Evolutionary conservation across 2,888 invertebrate genomes (phyloP).

Genomic region (Eudasyphora cyanicolor): DNA sequence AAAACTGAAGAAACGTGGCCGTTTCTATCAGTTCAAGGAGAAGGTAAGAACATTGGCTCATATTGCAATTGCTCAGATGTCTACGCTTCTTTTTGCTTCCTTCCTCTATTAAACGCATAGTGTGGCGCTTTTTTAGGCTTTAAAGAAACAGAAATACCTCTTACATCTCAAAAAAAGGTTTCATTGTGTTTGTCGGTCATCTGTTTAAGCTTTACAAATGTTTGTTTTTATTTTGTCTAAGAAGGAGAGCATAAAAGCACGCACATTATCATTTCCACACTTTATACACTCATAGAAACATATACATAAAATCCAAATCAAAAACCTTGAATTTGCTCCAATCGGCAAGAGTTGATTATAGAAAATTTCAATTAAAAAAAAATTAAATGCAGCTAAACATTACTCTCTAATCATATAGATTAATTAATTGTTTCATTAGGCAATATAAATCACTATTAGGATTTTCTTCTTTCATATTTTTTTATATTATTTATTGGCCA

Average conservation of each 20-base stretch:
- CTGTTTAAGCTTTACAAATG: slow-evolving; percentile 14
- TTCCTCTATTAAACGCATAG: slow-evolving; percentile 33
- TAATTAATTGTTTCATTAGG: too few species aligned
- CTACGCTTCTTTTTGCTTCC: slow-evolving; percentile 16
- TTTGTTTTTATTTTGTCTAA: slow-evolving; percentile 28
- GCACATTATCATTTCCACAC: slow-evolving; percentile 33
- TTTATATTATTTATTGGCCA: too few species aligned
- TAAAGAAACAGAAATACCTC: neutral
- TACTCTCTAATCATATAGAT: too few species aligned
- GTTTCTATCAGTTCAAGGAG: slow-evolving; percentile 90
- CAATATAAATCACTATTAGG: too few species aligned
- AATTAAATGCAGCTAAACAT: too few species aligned
- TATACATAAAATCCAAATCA: too few species aligned
- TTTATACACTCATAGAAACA: neutral
- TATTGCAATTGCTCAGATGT: neutral
- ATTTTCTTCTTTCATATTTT: too few species aligned
- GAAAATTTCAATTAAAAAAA: too few species aligned
- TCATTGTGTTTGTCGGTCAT: slow-evolving; percentile 26
- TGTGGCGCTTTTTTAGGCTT: slow-evolving; percentile 46
- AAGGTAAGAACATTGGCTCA: slow-evolving; percentile 83
- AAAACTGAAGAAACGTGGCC: slow-evolving; percentile 81
- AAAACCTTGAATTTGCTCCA: too few species aligned
- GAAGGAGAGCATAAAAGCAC: too few species aligned
- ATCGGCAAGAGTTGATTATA: too few species aligned
- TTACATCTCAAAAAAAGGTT: slow-evolving; percentile 8